A percentile compares a stretch with the other conserved stretches of the same genome.
Conservation (phyloP, 2,888 invertebrate species). For the Caenorhabditis sp. region DNA sequence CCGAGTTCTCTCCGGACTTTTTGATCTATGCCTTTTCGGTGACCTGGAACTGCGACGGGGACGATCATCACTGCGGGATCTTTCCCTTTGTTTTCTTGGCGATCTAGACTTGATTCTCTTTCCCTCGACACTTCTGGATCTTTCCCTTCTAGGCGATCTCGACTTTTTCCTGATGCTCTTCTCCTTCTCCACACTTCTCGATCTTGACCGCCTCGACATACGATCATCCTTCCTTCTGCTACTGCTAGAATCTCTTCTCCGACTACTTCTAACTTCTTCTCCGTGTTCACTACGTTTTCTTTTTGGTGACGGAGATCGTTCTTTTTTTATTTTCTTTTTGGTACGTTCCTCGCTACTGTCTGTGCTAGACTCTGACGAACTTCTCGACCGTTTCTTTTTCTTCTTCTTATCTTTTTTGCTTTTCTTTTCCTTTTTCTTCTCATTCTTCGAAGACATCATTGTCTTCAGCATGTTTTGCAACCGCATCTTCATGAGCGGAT, state of each 20-base stretch:
- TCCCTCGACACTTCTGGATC: conserved; percentile 13
- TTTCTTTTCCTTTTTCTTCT: conserved; percentile 62
- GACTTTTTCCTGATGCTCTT: conserved; percentile 30
- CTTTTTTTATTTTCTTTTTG: conserved; percentile 18
- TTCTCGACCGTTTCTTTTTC: conserved; percentile 47
- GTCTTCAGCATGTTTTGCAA: conserved; percentile 73
- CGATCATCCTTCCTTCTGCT: neutral
- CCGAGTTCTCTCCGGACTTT: neutral
- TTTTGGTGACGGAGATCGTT: conserved; percentile 23
- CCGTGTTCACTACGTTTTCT: conserved; percentile 34
- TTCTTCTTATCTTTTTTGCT: conserved; percentile 41
- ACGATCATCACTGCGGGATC: no score
- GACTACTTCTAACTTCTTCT: conserved; percentile 27
- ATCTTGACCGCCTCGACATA: neutral
- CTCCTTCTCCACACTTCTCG: conserved; percentile 43
- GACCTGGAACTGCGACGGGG: neutral
- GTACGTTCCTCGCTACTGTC: conserved; percentile 17
- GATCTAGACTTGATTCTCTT: neutral
- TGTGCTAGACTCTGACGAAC: conserved; percentile 26
- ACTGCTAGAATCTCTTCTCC: conserved; percentile 33
- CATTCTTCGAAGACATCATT: conserved; percentile 65
- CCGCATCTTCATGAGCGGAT: conserved; percentile 77
- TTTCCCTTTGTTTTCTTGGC: no score
- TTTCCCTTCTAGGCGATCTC: conserved; percentile 18
- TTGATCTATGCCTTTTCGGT: conserved; percentile 19